These are phyloP conservation scores for Epinephelus fuscoguttatus DNA, from an alignment of 2,113 vertebrate genomes.

Conservation along the genomic window DNA sequence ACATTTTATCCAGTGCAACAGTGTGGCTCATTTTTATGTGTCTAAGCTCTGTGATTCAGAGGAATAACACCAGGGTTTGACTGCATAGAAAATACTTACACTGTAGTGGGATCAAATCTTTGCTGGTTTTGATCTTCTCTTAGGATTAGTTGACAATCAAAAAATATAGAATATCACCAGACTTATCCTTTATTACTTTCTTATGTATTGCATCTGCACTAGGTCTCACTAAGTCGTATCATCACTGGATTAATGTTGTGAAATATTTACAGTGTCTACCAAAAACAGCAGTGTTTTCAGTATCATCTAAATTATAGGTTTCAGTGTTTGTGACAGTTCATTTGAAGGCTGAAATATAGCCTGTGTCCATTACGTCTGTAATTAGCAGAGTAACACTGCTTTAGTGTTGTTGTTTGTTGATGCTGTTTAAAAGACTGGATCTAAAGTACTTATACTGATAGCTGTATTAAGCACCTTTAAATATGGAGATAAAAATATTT, in stretches of 20 bases:
- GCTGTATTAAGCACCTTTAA: background rate
- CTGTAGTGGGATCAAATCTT: constrained; percentile 2
- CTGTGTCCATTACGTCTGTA: constrained; percentile 22
- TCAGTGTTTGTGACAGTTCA: constrained; percentile 13
- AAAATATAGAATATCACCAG: background rate
- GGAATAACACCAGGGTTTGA: background rate
- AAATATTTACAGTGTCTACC: constrained; percentile 13
- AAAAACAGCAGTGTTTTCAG: constrained; percentile 35
- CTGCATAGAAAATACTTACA: constrained; percentile 6
- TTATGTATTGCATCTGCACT: background rate
- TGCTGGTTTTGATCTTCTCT: constrained; percentile 21
- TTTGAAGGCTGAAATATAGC: constrained; percentile 45
- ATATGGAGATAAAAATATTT: background rate
- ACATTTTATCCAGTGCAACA: background rate
- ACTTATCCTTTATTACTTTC: constrained; percentile 15
- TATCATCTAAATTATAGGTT: constrained; percentile 39
- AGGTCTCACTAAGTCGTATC: background rate
- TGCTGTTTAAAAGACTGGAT: constrained; percentile 30
- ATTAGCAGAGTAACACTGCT: constrained; percentile 18
- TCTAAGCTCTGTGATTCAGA: constrained; percentile 1
- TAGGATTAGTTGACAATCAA: constrained; percentile 23
- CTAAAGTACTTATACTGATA: constrained; percentile 18
- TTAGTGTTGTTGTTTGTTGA: constrained; percentile 4
- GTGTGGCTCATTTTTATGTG: background rate
- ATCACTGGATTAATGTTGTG: constrained; percentile 14